phyloP scores from a whole-genome alignment of 2,797 vertebrate species.

The Synanceia verrucosa region DNA sequence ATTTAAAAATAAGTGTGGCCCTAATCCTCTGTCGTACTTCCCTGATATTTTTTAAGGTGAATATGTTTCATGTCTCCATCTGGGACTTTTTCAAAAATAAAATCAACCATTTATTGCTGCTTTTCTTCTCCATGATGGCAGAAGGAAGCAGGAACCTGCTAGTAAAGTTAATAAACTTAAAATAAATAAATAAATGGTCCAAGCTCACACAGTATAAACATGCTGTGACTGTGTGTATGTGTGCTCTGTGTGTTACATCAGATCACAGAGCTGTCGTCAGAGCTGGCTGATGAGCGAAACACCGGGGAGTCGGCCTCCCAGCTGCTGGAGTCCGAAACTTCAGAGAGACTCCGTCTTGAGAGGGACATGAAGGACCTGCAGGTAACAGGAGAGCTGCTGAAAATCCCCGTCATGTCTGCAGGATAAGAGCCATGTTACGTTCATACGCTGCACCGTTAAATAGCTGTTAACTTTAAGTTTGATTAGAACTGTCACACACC shows the following conservation, averaged over 20 bases:
- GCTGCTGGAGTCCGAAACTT: conserved; percentile 92
- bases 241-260: conserved; percentile 63
- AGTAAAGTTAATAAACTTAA: too few relatives aligned
- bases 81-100: too few relatives aligned
- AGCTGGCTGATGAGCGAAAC: conserved; percentile 95
- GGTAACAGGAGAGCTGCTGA: conserved; percentile 71
- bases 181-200: not conserved
- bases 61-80: too few relatives aligned
- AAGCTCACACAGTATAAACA: not conserved
- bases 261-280: conserved; percentile 95
- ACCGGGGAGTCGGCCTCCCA: conserved; percentile 95
- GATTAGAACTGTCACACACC: not conserved
- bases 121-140: too few relatives aligned
- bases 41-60: too few relatives aligned
- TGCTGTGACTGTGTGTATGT: not conserved
- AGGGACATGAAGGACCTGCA: conserved; percentile 97
- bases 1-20: too few relatives aligned
- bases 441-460: not conserved
- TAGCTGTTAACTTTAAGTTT: not conserved
- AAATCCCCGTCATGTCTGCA: not conserved
- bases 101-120: too few relatives aligned
- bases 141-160: too few relatives aligned
- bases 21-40: too few relatives aligned
- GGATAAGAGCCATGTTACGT: not conserved
- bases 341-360: conserved; percentile 91